These are phyloP conservation scores for Hydrozoanthus tunicans DNA, from an alignment of 64 coral and sea anemone genomes.

Conservation along the genomic window DNA sequence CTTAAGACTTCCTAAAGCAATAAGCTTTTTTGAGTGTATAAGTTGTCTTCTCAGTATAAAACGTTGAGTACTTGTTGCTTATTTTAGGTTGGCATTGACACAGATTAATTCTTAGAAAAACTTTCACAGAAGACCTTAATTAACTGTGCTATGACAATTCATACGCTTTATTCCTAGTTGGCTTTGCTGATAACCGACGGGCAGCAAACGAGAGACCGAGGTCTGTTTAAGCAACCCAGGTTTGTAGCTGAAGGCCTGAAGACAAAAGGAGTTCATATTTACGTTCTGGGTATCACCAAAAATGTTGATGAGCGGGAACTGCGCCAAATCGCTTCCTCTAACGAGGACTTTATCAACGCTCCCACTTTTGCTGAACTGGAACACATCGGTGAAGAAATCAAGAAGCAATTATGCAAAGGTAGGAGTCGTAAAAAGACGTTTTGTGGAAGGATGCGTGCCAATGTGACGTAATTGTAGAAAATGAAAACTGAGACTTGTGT, in stretches of 20 bases:
- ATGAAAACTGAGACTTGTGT: too few relatives aligned
- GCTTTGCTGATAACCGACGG: conserved; percentile 47
- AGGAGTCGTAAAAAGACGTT: too few relatives aligned
- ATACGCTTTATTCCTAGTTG: neutral
- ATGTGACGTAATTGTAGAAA: too few relatives aligned
- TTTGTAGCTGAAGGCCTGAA: conserved; percentile 23
- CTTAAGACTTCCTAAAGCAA: too few relatives aligned
- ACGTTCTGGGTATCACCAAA: neutral
- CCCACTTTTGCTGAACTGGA: too few relatives aligned
- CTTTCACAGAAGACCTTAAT: neutral
- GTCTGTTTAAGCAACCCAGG: neutral
- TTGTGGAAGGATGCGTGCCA: too few relatives aligned
- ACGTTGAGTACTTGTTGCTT: neutral
- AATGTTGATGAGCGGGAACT: neutral
- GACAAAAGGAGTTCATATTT: neutral
- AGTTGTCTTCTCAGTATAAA: neutral
- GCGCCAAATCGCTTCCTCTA: neutral
- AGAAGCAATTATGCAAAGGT: too few relatives aligned
- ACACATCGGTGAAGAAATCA: too few relatives aligned
- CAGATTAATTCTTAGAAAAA: neutral
- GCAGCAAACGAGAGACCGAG: conserved; percentile 1
- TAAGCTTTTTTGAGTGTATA: too few relatives aligned
- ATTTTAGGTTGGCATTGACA: neutral
- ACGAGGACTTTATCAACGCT: too few relatives aligned
- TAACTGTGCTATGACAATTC: neutral